Conservation (phyloP, 30 jellyfish, hydroid and myxozoan genomes). For the Chironex yamaguchii region DNA sequence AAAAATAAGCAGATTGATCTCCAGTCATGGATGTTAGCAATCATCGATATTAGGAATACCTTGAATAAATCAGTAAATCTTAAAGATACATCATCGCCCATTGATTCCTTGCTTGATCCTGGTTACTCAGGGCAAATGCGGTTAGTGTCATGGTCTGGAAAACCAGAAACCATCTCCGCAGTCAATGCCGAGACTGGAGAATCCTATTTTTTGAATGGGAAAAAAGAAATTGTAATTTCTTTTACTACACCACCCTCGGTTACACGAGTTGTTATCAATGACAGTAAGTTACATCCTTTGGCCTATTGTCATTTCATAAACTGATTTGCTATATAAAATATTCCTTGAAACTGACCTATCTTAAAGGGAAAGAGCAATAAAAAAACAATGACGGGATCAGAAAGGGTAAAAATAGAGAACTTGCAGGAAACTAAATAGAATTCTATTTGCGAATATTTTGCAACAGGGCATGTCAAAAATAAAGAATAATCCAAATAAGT, state of each 20-base stretch:
- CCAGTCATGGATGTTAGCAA: neutral
- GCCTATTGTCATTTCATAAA: too few species aligned
- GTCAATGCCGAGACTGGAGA: neutral
- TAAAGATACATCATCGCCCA: neutral
- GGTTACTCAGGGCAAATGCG: neutral
- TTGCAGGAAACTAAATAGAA: too few species aligned
- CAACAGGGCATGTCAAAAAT: too few species aligned
- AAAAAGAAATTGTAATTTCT: neutral
- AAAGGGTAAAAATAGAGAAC: too few species aligned
- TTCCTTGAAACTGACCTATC: too few species aligned
- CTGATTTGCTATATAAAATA: too few species aligned
- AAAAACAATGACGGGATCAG: too few species aligned
- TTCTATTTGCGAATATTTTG: too few species aligned
- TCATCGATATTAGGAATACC: neutral
- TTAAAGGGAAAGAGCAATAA: too few species aligned
- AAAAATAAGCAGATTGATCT: too few species aligned
- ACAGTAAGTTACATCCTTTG: too few species aligned
- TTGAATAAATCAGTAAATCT: neutral
- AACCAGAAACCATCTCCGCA: neutral
- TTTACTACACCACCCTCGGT: neutral
- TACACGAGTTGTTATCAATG: neutral
- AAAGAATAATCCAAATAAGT: too few species aligned
- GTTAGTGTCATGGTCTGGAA: neutral
- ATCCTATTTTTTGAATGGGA: neutral
- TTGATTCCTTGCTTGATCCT: neutral